A percentile compares a stretch with the other conserved stretches of the same genome.
These are phyloP conservation scores for Sander vitreus DNA, from an alignment of 2,113 vertebrate species.

Conservation along the genomic window DNA sequence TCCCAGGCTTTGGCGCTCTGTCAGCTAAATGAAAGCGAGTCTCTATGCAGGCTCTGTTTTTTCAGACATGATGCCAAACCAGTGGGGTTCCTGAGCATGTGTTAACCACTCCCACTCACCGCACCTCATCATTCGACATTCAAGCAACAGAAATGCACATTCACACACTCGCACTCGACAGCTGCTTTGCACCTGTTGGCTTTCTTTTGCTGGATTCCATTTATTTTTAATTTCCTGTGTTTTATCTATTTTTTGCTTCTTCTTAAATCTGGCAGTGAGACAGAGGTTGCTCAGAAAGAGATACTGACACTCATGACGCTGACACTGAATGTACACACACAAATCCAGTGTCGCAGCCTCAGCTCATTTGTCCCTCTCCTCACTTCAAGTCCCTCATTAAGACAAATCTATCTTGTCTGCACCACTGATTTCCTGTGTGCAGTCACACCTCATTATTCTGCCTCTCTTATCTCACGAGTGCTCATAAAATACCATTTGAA, in stretches of 20 bases:
- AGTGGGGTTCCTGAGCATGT: conserved; percentile 63
- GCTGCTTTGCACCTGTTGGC: conserved; percentile 57
- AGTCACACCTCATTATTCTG: conserved; percentile 45
- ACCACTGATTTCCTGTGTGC: conserved; percentile 28
- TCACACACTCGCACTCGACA: conserved; percentile 17
- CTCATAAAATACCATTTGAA: neutral
- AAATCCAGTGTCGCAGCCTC: conserved; percentile 14
- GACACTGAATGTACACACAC: neutral
- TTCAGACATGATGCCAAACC: conserved; percentile 48
- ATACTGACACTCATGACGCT: neutral
- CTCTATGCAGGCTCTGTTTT: conserved; percentile 39
- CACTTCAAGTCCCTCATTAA: conserved; percentile 35
- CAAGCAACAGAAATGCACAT: conserved; percentile 17
- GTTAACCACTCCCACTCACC: conserved; percentile 66
- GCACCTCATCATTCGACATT: conserved; percentile 35
- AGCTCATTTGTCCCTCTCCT: conserved; percentile 18
- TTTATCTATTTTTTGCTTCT: neutral
- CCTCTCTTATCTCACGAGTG: conserved; percentile 23
- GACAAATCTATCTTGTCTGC: conserved; percentile 52
- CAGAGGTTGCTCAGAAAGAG: neutral
- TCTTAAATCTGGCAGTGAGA: conserved; percentile 6
- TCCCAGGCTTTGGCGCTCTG: conserved; percentile 36
- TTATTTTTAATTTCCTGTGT: conserved; percentile 8
- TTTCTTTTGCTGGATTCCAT: conserved; percentile 8
- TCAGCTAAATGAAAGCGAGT: conserved; percentile 54